Percentiles rank a stretch among this genome's conserved stretches.
phyloP scores from a whole-genome alignment of 2,113 vertebrate species.

The Pionites leucogaster region DNA sequence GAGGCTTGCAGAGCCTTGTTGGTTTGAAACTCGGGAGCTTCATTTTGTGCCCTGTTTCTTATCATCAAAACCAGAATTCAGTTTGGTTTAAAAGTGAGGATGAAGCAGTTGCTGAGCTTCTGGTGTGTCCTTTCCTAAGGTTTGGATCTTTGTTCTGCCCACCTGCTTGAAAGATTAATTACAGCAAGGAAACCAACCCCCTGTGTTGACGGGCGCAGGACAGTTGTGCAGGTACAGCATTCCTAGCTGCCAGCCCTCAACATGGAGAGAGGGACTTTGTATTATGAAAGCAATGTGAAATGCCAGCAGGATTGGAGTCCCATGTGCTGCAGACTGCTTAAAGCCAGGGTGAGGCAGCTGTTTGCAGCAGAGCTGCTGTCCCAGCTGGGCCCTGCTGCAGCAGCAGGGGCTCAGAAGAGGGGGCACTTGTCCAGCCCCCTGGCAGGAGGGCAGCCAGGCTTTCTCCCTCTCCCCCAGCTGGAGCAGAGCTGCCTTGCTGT shows the following conservation, averaged over 20 bases:
- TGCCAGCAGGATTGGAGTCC: background rate
- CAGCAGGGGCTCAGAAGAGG: rapidly evolving
- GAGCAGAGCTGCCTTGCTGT: rapidly evolving
- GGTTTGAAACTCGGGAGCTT: no score
- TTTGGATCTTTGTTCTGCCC: background rate
- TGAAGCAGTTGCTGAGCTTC: background rate
- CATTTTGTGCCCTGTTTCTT: background rate
- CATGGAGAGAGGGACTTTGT: no score
- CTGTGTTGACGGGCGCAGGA: rapidly evolving
- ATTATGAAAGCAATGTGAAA: background rate
- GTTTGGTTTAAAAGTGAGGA: background rate
- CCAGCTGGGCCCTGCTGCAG: rapidly evolving
- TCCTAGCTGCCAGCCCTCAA: background rate
- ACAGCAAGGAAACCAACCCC: background rate
- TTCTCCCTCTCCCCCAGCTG: rapidly evolving
- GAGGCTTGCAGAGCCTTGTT: background rate
- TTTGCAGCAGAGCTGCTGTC: background rate
- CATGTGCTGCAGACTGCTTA: background rate
- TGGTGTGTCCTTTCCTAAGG: background rate
- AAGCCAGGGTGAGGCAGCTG: background rate
- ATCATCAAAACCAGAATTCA: background rate
- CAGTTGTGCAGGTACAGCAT: background rate
- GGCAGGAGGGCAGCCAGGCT: background rate
- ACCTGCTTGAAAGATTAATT: background rate
- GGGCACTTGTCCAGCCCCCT: background rate